Percentiles rank a stretch among this genome's conserved stretches.
These are phyloP conservation scores for Gymnocypris eckloni DNA, from an alignment of 2,797 vertebrate genomes.

Conservation along the genomic window DNA sequence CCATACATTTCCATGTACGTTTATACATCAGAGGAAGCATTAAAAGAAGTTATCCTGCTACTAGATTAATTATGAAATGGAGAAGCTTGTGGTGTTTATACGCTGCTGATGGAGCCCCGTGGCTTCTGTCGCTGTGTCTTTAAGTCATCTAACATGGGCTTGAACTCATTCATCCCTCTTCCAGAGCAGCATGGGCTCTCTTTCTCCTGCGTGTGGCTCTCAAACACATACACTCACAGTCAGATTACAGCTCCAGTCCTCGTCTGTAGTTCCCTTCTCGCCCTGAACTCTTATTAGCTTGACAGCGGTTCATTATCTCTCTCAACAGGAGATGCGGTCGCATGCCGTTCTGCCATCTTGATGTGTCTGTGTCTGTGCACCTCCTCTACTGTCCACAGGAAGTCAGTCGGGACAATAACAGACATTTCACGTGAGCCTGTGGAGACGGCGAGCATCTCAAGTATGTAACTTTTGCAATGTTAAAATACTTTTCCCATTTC, in stretches of 20 bases:
- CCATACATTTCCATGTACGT: not conserved
- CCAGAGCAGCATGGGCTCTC: slow-evolving; percentile 26
- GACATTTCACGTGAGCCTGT: not conserved
- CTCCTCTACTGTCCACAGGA: slow-evolving; percentile 15
- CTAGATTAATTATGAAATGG: not conserved
- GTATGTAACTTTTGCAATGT: not conserved
- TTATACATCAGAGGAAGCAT: not conserved
- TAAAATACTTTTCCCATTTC: not conserved
- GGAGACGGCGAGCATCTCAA: not conserved
- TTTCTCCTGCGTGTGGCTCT: not conserved
- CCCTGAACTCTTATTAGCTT: slow-evolving; percentile 59
- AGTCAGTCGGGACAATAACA: not conserved
- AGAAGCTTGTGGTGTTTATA: not conserved
- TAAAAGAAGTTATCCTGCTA: not conserved
- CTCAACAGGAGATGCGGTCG: slow-evolving; percentile 63
- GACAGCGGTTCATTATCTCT: slow-evolving; percentile 75
- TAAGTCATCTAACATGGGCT: slow-evolving; percentile 29
- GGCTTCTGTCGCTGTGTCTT: not conserved
- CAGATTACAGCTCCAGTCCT: slow-evolving; percentile 28
- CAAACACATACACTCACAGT: slow-evolving; percentile 46
- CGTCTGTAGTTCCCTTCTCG: slow-evolving; percentile 15
- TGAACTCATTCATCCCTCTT: slow-evolving; percentile 22
- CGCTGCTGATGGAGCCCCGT: not conserved
- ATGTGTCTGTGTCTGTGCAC: slow-evolving; percentile 57
- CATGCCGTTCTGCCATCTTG: slow-evolving; percentile 63